phyloP scores from a whole-genome alignment of 2,888 invertebrate species.

The Phyllotreta cruciferae region DNA sequence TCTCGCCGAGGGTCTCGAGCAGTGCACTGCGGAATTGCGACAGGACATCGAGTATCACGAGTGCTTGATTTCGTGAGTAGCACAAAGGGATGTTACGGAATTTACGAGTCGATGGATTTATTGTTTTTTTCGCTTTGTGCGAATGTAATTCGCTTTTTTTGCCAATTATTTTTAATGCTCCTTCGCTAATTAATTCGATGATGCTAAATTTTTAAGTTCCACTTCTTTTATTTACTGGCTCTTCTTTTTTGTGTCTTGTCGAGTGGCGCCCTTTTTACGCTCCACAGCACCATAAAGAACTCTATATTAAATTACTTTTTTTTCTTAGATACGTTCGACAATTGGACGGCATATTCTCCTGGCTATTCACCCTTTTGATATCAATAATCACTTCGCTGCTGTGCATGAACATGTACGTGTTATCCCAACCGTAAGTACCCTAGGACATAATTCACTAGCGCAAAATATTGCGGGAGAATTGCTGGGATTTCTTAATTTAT shows the following conservation, averaged over 20 bases:
- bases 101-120: too few relatives aligned
- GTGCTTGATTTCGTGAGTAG: slow-evolving; percentile 35
- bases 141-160: too few relatives aligned
- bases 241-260: too few relatives aligned
- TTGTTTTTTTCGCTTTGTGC: too few relatives aligned
- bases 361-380: slow-evolving; percentile 31
- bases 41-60: slow-evolving; percentile 34
- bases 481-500: too few relatives aligned
- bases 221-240: too few relatives aligned
- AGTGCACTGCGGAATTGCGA: slow-evolving; percentile 24
- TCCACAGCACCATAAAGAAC: too few relatives aligned
- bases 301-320: neutral
- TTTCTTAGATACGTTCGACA: slow-evolving; percentile 31
- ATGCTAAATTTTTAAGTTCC: too few relatives aligned
- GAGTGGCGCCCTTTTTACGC: too few relatives aligned
- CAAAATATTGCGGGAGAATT: neutral
- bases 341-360: slow-evolving; percentile 33
- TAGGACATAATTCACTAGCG: neutral
- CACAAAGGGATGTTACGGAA: too few relatives aligned
- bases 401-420: slow-evolving; percentile 39
- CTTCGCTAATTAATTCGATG: too few relatives aligned
- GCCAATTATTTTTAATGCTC: too few relatives aligned
- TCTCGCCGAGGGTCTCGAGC: slow-evolving; percentile 14
- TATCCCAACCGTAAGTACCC: slow-evolving; percentile 37
- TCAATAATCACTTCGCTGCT: slow-evolving; percentile 34